Base-by-base conservation (phyloP, 2,797 vertebrate species). In the Peromyscus nudipes region DNA sequence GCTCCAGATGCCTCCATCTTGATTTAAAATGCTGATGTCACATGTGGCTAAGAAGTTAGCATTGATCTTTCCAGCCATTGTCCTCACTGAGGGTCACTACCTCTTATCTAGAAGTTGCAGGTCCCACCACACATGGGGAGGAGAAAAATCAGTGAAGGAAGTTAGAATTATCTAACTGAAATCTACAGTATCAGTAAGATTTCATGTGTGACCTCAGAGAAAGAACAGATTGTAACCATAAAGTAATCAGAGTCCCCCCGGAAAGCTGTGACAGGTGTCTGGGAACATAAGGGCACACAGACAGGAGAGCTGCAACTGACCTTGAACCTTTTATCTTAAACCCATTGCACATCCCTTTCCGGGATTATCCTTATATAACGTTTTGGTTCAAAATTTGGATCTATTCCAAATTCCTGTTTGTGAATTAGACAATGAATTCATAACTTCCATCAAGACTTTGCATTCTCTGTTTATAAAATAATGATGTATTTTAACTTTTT, bases 121-220 rank as follows among this genome's bases (percentile, higher is more conserved):
- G 6, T 73, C 31, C 11, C 13, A 88, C 4, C 8, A 37, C 37
- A 87, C 40, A 27, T 0, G 6, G 49, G 2, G 21, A 65, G 8
- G 49, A 14, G 13, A 90, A 43, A 77, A 91, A 40, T 6, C 2
- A 16, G 1, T 23, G 49, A 49, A 19, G 31, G 40, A 89, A 52
- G 10, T 91, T 89, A 92, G 84, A 92, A 79, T 43, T 62, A 71
- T 75, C 37, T 83, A 86, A 94, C n/a, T 94, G 82, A 95, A 91
- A 93, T 82, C 81, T 88, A 60, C 1, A 57, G 2, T 40, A 86
- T 79, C 73, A 69, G 52, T 81, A 94, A 88, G 34, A 90, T 11
- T 88, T 67, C 21, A 12, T 80, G 37, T 89, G 90, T 89, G n/a
- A 76, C 79, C 91, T 55, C 62, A 67, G 37, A 90, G 69, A 91